These are phyloP conservation scores for Drosophila virilis DNA, from an alignment of 1,140 invertebrate species.

Conservation along the genomic window DNA sequence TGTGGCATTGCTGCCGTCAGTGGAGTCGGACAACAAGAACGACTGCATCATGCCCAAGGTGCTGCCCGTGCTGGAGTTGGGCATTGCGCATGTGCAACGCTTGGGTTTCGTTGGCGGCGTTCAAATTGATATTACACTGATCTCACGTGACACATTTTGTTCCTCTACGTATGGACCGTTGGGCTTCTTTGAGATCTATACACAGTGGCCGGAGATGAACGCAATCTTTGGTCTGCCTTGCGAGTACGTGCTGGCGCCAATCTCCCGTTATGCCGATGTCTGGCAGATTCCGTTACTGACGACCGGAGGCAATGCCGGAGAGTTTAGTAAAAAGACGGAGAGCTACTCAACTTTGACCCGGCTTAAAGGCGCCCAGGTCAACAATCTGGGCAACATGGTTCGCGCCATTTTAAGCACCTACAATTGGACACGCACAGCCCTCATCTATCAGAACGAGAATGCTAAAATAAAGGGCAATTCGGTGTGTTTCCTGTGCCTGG, in stretches of 20 bases:
- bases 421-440: conserved; percentile 88
- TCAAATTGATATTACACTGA: conserved; percentile 88
- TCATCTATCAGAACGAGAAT: conserved; percentile 89
- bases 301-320: conserved; percentile 92
- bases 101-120: conserved; percentile 87
- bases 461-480: conserved; percentile 87
- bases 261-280: conserved; percentile 93
- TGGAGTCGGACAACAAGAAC: conserved; percentile 77
- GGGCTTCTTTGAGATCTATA: conserved; percentile 91
- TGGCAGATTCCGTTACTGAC: conserved; percentile 96
- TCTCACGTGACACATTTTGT: conserved; percentile 90
- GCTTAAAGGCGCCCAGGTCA: conserved; percentile 92
- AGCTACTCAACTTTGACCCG: conserved; percentile 92
- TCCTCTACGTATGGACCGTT: conserved; percentile 91
- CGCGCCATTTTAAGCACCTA: conserved; percentile 88
- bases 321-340: conserved; percentile 85
- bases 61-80: conserved; percentile 90
- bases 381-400: conserved; percentile 89
- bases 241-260: conserved; percentile 95
- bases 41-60: conserved; percentile 87
- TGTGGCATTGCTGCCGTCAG: conserved; percentile 63
- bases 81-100: conserved; percentile 87
- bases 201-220: conserved; percentile 86
- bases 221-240: conserved; percentile 96
- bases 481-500: conserved; percentile 89